Conservation (phyloP, 1,140 invertebrate genomes). For the Cardiocondyla obscurior region DNA sequence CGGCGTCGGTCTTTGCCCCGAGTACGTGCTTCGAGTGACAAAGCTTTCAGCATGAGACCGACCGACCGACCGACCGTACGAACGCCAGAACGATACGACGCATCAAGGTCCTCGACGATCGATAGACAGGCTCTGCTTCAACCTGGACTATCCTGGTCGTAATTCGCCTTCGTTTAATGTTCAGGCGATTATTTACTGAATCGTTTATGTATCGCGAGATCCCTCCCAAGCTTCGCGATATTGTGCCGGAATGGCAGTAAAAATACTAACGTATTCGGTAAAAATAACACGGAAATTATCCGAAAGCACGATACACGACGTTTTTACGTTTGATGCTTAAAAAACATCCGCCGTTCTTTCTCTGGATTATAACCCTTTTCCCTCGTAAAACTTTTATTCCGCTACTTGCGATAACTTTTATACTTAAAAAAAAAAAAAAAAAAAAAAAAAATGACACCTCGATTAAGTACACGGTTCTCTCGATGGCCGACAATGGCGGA, state of each 20-base stretch:
- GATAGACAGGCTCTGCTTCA: conserved; percentile 76
- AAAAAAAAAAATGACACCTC: conserved; percentile 51
- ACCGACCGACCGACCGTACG: conserved; percentile 78
- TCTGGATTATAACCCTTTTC: background rate
- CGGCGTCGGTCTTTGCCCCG: conserved; percentile 83
- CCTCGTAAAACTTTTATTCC: background rate
- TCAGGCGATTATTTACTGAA: background rate
- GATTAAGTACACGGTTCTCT: conserved; percentile 55
- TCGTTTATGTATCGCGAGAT: background rate
- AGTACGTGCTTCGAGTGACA: conserved; percentile 83
- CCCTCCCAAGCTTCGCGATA: background rate
- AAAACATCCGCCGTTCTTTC: background rate
- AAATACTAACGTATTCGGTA: background rate
- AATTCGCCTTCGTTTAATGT: background rate
- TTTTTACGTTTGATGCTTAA: background rate
- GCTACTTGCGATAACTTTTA: background rate
- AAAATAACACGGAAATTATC: background rate
- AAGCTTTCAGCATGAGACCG: conserved; percentile 79
- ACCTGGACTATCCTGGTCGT: conserved; percentile 49
- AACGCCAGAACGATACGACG: conserved; percentile 78
- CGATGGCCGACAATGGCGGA: conserved; percentile 56
- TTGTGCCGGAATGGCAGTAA: background rate
- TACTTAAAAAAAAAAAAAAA: too few relatives aligned
- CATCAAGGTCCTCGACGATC: conserved; percentile 83
- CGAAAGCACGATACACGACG: background rate